A percentile compares a stretch with the other conserved stretches of the same genome.
phyloP scores from a whole-genome alignment of 2,113 vertebrate genomes.

The Passer domesticus region DNA sequence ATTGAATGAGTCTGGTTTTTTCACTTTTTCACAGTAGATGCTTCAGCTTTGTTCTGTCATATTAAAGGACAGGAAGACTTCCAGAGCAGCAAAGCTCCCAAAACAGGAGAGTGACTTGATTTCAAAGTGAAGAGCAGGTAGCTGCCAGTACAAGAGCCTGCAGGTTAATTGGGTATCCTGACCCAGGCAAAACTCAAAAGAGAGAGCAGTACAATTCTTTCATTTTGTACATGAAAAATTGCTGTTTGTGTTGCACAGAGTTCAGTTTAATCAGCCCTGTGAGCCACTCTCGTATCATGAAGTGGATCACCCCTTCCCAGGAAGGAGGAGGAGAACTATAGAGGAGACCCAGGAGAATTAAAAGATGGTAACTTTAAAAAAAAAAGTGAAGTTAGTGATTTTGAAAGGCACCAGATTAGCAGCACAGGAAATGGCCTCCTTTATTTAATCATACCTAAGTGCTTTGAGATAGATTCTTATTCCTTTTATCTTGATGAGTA shows the following conservation, averaged over 20 bases:
- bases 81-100: conserved; percentile 46
- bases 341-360: conserved; percentile 44
- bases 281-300: conserved; percentile 26
- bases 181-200: conserved; percentile 71
- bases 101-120: conserved; percentile 65
- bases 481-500: conserved; percentile 63
- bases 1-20: not conserved
- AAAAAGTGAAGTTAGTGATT: conserved; percentile 56
- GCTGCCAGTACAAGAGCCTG: conserved; percentile 50
- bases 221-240: conserved; percentile 55
- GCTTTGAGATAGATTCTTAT: conserved; percentile 58
- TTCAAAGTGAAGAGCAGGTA: conserved; percentile 70
- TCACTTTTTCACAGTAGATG: conserved; percentile 7
- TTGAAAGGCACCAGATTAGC: conserved; percentile 62
- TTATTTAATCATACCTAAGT: conserved; percentile 67
- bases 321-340: conserved; percentile 39
- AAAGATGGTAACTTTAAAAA: conserved; percentile 46
- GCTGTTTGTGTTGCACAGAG: conserved; percentile 54
- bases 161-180: conserved; percentile 72
- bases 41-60: conserved; percentile 47
- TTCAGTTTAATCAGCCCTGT: conserved; percentile 69
- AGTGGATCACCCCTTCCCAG: conserved; percentile 48
- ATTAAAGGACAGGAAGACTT: conserved; percentile 51
- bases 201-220: conserved; percentile 61
- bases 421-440: conserved; percentile 62